Percentiles rank a stretch among this genome's conserved stretches.
Conservation (phyloP, 2,888 invertebrate species). For the Dolomedes plantarius region DNA sequence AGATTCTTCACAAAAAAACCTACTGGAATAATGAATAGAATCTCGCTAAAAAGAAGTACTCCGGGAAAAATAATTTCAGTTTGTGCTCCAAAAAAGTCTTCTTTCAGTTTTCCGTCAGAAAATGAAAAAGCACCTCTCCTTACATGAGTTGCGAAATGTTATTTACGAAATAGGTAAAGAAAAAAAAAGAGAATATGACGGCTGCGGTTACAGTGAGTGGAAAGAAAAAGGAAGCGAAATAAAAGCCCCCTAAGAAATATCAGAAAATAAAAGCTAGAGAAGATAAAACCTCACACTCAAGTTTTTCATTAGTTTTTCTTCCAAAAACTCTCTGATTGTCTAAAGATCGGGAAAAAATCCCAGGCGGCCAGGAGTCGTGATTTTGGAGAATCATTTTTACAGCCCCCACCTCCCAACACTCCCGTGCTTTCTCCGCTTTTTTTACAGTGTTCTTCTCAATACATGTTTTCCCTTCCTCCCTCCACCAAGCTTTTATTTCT, state of each 20-base stretch:
- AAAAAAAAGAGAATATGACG: background rate
- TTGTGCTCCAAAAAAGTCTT: no score
- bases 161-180: constrained; percentile 1
- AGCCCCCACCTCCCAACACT: background rate
- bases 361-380: constrained; percentile 52
- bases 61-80: no score
- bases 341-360: constrained; percentile 60
- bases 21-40: no score
- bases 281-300: constrained; percentile 58
- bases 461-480: constrained; percentile 20
- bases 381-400: constrained; percentile 43
- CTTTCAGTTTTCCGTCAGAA: background rate
- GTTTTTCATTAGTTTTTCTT: constrained; percentile 72
- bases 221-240: background rate
- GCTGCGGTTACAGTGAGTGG: background rate
- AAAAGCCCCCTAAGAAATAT: constrained; percentile 26
- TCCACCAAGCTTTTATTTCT: constrained; percentile 7
- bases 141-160: background rate
- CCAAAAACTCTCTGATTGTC: constrained; percentile 58
- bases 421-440: constrained; percentile 13
- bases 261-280: constrained; percentile 33
- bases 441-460: constrained; percentile 39
- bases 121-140: background rate
- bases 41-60: no score
- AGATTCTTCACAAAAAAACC: no score